Conservation (phyloP, 2,113 vertebrate genomes). For the Chrysochloris asiatica region DNA sequence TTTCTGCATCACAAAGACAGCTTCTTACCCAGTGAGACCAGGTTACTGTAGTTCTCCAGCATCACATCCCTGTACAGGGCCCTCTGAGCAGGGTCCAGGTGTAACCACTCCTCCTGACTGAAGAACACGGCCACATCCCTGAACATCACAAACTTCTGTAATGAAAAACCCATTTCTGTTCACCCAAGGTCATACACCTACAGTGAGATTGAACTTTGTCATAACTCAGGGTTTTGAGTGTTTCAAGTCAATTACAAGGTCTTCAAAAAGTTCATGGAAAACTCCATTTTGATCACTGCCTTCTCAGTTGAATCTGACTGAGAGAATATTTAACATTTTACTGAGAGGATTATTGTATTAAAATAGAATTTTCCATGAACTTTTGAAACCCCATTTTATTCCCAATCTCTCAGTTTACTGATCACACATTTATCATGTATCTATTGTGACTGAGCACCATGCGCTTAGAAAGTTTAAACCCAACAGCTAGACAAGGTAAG, state of each 20-base stretch:
- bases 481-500: neutral
- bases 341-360: too few relatives aligned
- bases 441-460: neutral
- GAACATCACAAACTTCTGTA: conserved; percentile 72
- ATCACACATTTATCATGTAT: neutral
- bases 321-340: too few relatives aligned
- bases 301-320: too few relatives aligned
- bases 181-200: neutral
- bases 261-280: too few relatives aligned
- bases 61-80: conserved; percentile 76
- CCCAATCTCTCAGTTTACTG: neutral
- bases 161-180: conserved; percentile 36
- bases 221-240: neutral
- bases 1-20: neutral
- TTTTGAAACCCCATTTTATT: neutral
- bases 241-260: neutral
- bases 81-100: conserved; percentile 65
- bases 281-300: too few relatives aligned
- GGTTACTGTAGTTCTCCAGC: conserved; percentile 74
- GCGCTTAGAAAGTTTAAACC: neutral
- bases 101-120: conserved; percentile 74
- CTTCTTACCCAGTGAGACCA: conserved; percentile 70
- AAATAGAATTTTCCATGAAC: too few relatives aligned
- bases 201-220: neutral
- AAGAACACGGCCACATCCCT: conserved; percentile 77